Base-by-base conservation (phyloP, 35 echinoderm and acorn worm species). In the Amphiura filiformis region DNA sequence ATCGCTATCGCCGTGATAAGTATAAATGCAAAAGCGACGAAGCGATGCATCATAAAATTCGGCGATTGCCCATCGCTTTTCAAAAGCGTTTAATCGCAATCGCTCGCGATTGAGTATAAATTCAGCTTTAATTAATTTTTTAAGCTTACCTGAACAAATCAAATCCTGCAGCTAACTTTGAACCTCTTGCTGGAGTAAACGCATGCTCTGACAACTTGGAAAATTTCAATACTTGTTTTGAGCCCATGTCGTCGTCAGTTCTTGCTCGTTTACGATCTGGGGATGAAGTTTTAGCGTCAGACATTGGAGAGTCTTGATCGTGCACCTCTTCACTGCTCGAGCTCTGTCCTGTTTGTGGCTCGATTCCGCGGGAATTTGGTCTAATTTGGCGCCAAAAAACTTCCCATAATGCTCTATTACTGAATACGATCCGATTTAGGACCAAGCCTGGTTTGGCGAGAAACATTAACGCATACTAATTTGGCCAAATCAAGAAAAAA, bases 91-190 rank as follows among this genome's bases (percentile, higher is more conserved):
- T n/a, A n/a, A n/a, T n/a, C n/a, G n/a, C n/a, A n/a, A n/a, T n/a
- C n/a, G n/a, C n/a, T n/a, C n/a, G n/a, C n/a, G n/a, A n/a, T n/a
- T n/a, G n/a, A n/a, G n/a, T n/a, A n/a, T n/a, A n/a, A n/a, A n/a
- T 75, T 7, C 37, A 76, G 26, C 32, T 49, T 49, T 18, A 20
- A 83, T 44, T 18, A 22, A 28, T 20, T 0, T 15, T 22, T 75
- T n/a, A n/a, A n/a, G n/a, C n/a, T 39, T 42, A 93, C 92, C 92
- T 94, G 76, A 61, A 82, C 77, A 94, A 82, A 86, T 94, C 92
- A 36, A 39, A 86, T 30, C 92, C 92, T 20, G 92, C 92, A 9
- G 92, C 82, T 1, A 85, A 78, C 22, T 80, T 81, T 18, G 77
- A 81, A 0, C 92, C 92, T 89, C 78, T 76, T n/a, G 37, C 65